phyloP scores from a whole-genome alignment of 2,113 vertebrate species.

The Chunga burmeisteri region DNA sequence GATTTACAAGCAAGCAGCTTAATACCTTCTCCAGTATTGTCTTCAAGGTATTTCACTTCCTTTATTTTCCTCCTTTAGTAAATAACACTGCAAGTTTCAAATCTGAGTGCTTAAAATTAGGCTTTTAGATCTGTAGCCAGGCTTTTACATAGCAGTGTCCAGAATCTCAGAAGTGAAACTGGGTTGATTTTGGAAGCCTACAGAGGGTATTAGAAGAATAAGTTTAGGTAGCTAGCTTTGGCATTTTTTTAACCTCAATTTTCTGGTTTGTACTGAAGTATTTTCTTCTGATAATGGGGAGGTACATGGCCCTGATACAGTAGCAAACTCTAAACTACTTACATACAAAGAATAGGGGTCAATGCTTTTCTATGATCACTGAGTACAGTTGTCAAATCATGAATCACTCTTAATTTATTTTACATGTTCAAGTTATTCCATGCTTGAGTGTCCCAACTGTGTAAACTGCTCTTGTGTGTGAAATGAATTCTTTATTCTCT shows the following conservation, averaged over 20 bases:
- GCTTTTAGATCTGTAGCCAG: background rate
- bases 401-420: background rate
- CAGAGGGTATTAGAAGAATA: background rate
- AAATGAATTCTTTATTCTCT: background rate
- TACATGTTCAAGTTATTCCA: background rate
- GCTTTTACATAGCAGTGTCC: conserved; percentile 7
- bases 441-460: background rate
- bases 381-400: background rate
- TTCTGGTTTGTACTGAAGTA: background rate
- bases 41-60: conserved; percentile 29
- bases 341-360: background rate
- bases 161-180: background rate
- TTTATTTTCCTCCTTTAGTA: conserved; percentile 31
- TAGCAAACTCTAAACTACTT: background rate
- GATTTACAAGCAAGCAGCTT: conserved; percentile 53
- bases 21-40: conserved; percentile 24
- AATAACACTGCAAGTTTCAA: conserved; percentile 22
- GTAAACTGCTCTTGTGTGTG: background rate
- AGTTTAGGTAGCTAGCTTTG: background rate
- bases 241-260: background rate
- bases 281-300: background rate
- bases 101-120: conserved; percentile 28
- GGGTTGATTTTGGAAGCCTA: background rate
- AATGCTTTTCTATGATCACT: background rate
- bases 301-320: background rate